Base-by-base conservation (phyloP, 2,113 vertebrate species). In the Sisor rabdophorus region DNA sequence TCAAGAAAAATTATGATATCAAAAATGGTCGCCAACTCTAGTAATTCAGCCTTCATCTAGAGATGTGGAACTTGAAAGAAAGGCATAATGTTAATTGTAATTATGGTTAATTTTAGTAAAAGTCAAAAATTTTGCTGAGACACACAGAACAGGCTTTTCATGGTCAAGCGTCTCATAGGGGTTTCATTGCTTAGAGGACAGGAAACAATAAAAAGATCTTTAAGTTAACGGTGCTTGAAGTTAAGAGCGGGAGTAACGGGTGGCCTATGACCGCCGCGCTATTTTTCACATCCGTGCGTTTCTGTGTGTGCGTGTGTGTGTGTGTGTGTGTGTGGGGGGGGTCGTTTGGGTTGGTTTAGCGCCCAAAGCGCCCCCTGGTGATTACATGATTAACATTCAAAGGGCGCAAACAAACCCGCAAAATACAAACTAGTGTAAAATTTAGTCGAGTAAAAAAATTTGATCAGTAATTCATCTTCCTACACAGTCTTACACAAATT, bases 361-460 rank as follows among this genome's bases (percentile, higher is more conserved):
- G 92, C 90, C 88, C 91, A 89, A 91, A 88, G 92, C 89, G 93
- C 93, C 94, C 93, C 92, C 94, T 93, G 89, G 93, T 89, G 94
- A 92, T 84, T 86, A 83, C 72, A 72, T 9, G 19, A 11, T 20
- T 75, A 79, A 77, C 70, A 72, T 9, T 26, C 40, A 48, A 30
- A 70, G 22, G 65, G 7, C 24, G 28, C 67, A 61, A 69, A 20
- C 58, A 32, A 52, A 59, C 67, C 61, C 55, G 44, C 61, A 68
- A 30, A 16, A 48, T 60, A 30, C 30, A 3, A 50, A 50, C 44
- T 15, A 68, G 26, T 50, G 48, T 73, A 30, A 16, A 48, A 50
- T 50, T 3, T 60, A 73, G 22, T 60, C 40, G 40, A 28, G 17
- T 16, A 17, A 36, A 71, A n/a, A 15, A 19, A 20, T n/a, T 22